Evolutionary conservation across 1,140 invertebrate species (phyloP).

Genomic region (fruit fly (Drosophila melanogaster)): DNA sequence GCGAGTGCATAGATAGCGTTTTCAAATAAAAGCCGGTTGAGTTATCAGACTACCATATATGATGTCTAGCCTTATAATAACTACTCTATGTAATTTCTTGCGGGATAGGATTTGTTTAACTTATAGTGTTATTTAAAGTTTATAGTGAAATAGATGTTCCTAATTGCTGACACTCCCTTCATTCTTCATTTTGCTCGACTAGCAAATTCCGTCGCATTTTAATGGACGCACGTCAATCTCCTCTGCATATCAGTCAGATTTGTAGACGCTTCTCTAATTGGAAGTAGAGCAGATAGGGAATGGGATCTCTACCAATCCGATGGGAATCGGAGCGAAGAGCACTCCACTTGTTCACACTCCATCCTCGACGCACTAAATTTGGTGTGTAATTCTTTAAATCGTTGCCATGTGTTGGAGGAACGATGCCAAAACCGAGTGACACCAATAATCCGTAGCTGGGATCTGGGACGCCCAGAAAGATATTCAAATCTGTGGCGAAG

Average conservation of each 20-base stretch:
- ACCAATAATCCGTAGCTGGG: slow-evolving; percentile 66
- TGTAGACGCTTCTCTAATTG: slow-evolving; percentile 62
- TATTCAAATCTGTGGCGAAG: slow-evolving; percentile 71
- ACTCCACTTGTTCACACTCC: slow-evolving; percentile 36
- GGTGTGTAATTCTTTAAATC: slow-evolving; percentile 79
- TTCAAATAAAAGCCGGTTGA: slow-evolving; percentile 28
- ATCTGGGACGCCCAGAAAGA: slow-evolving; percentile 46
- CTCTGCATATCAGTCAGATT: slow-evolving; percentile 62
- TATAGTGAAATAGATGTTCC: no score
- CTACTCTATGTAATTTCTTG: neutral
- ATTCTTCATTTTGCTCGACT: no score
- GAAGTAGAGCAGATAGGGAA: slow-evolving; percentile 35
- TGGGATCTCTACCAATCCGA: neutral
- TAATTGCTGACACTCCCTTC: no score
- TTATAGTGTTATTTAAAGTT: no score
- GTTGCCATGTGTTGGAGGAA: slow-evolving; percentile 71
- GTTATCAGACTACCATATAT: slow-evolving; percentile 33
- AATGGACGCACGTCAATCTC: slow-evolving; percentile 48
- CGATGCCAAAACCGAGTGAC: slow-evolving; percentile 50
- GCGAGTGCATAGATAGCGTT: slow-evolving; percentile 24
- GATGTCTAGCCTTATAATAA: slow-evolving; percentile 19
- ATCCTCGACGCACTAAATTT: slow-evolving; percentile 66
- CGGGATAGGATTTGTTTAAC: no score
- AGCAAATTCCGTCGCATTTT: slow-evolving; percentile 10
- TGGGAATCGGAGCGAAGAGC: neutral